Evolutionary conservation across 1,140 invertebrate species (phyloP).

Genomic region (Brachystomella parvula): DNA sequence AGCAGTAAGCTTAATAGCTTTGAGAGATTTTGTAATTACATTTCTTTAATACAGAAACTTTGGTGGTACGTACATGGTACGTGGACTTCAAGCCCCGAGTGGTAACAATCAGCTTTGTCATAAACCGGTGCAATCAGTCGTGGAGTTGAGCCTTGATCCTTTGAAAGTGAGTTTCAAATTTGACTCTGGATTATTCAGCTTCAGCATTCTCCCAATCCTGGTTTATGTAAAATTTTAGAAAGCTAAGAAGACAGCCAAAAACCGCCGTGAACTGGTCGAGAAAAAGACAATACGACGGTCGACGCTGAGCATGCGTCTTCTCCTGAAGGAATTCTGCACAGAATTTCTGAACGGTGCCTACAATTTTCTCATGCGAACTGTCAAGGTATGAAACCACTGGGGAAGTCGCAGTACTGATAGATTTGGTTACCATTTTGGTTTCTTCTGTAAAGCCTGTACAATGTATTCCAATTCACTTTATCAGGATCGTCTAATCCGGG

Average conservation of each 20-base stretch:
- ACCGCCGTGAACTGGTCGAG: conserved; percentile 54
- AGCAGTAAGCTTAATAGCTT: background rate
- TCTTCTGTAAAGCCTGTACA: too few species aligned
- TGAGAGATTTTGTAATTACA: background rate
- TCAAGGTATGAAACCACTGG: conserved; percentile 14
- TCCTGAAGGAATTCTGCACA: conserved; percentile 88
- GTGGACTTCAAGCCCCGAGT: conserved; percentile 88
- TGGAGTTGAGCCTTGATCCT: conserved; percentile 31
- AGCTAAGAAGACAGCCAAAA: conserved; percentile 57
- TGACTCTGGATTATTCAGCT: background rate
- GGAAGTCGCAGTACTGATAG: background rate
- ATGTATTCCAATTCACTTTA: too few species aligned
- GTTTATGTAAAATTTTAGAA: conserved; percentile 41
- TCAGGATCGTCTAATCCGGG: conserved; percentile 50
- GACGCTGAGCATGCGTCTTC: conserved; percentile 68
- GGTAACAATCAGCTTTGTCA: conserved; percentile 83
- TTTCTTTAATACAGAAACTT: conserved; percentile 50
- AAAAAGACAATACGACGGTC: conserved; percentile 56
- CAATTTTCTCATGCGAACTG: conserved; percentile 51
- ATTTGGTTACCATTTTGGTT: background rate
- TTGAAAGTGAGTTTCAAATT: conserved; percentile 17
- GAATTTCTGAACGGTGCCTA: conserved; percentile 86
- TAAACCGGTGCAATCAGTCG: conserved; percentile 58
- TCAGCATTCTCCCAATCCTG: background rate
- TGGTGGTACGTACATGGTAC: conserved; percentile 81